Evolutionary conservation across 2,888 invertebrate genomes (phyloP), one percentile per base, ranked within the genome.

Genomic region (Pyrrhia umbra): DNA sequence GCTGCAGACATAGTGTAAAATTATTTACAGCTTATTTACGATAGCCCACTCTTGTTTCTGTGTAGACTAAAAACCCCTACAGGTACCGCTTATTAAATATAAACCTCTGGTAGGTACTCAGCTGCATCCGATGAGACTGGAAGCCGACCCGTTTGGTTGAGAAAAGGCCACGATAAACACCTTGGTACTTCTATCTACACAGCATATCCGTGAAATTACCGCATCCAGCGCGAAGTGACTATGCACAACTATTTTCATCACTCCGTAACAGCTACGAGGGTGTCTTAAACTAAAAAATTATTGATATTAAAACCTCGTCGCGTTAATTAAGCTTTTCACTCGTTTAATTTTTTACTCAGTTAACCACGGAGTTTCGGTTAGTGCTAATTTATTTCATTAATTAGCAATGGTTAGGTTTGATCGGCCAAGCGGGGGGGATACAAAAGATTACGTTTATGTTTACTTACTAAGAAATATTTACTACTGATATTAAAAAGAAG

Each of bases 321-420:
- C 91, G 90, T 90, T 94, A 94, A 94, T 94, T 94, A 93, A 91
- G 91, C 90, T 86, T 93, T 94, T 92, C 85, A 93, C 75, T 90
- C 90, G 87, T 92, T 91, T 90, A 92, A 92, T 88, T 92, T 93
- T 91, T 91, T 87, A 90, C 88, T 87, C 82, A 86, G 88, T 87
- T 91, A 86, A 89, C 85, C 69, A 72, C 85, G 67, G 83, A 82
- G 85, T 86, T 90, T 87, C 69, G 83, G 87, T 87, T 89, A 89
- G 90, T 89, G 87, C 88, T 88, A 91, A 91, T 92, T 91, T 90
- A 89, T 90, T 87, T 78, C 55, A 89, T 90, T 93, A 93, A 93
- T 93, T 93, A 92, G 92, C 93, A 92, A 86, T 89, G 86, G 82
- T 85, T 83, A 79, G 80, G 86, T 93, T 89, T 89, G 88, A 90